Base-by-base conservation (phyloP, 2,113 vertebrate species). In the Bambusicola thoracicus region DNA sequence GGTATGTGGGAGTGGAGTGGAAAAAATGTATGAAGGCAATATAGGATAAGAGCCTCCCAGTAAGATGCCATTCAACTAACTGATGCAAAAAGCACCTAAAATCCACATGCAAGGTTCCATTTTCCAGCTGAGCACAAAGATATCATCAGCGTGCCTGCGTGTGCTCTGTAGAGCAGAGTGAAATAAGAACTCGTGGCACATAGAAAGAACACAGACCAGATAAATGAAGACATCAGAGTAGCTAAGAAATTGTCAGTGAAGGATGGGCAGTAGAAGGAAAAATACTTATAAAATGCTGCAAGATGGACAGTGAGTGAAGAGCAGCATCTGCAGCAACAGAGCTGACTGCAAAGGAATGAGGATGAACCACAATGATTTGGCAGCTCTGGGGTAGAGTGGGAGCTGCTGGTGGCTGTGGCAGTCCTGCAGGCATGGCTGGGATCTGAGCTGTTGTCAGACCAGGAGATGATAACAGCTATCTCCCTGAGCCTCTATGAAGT, bases 21-120 rank as follows among this genome's bases (percentile, higher is more conserved):
- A 82, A 85, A 87, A 81, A 91, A 61, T 10, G 49, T 38, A 36
- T 48, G 61, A 93, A 78, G 48, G 76, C 43, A 85, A 14, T 38
- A 62, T 55, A 63, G 81, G 72, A 78, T 68, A 48, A 73, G 43
- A 34, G n/a, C 55, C 38, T 88, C 76, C 66, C 30, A 32, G 61
- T 55, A 19, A 68, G 41, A 59, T 40, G 38, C 32, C 30, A 14
- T 59, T 43, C 38, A 38, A 19, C 34, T 61, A 63, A 11, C 34
- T 21, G 49, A 44, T 66, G 61, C 55, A 85, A 76, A 53, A 46
- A 43, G 24, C 9, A 56, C 49, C 8, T 40, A 44, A 78, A 48
- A 69, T 43, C 12, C 3, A 16, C 15, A 20, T 1, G 4, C 38
- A 43, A 88, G 61, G 43, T 59, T 53, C 34, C 22, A 9, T 38